Percentiles rank a stretch among this genome's conserved stretches.
phyloP scores from a whole-genome alignment of 1,140 invertebrate species.

The Drosophila nigrodunni region DNA sequence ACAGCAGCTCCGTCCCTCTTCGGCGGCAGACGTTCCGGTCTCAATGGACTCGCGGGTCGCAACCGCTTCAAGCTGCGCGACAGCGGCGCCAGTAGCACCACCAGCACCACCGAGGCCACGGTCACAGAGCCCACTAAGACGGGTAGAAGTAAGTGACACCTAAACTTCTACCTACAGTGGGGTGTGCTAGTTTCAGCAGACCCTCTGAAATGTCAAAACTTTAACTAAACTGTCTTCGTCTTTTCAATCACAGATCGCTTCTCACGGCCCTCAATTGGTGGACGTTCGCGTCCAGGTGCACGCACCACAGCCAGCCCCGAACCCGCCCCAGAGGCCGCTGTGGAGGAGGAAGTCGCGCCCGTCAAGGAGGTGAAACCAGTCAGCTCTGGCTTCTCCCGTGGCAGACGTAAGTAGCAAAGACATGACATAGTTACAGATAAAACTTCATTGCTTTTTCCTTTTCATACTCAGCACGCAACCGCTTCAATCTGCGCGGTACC shows the following conservation, averaged over 20 bases:
- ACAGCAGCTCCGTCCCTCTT: constrained; percentile 86
- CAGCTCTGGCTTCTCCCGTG: constrained; percentile 67
- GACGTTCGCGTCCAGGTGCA: constrained; percentile 71
- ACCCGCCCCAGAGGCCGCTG: constrained; percentile 66
- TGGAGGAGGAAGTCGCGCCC: constrained; percentile 70
- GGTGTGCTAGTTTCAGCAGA: too few species aligned
- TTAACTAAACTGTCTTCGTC: background rate
- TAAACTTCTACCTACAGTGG: background rate
- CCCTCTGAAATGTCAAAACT: too few species aligned
- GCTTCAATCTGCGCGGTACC: constrained; percentile 75
- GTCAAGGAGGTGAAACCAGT: constrained; percentile 85
- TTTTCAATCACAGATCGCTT: constrained; percentile 66
- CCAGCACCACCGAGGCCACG: constrained; percentile 82
- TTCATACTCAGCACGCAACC: constrained; percentile 72
- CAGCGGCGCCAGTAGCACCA: constrained; percentile 63
- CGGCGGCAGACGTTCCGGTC: constrained; percentile 69
- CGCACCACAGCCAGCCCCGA: constrained; percentile 71
- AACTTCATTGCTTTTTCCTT: background rate
- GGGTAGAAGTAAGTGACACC: constrained; percentile 69
- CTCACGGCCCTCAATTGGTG: constrained; percentile 77
- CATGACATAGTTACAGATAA: background rate
- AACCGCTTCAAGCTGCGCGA: constrained; percentile 83
- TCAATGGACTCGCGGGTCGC: constrained; percentile 64
- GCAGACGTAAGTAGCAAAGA: constrained; percentile 67
- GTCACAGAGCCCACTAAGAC: constrained; percentile 73